Base-by-base conservation (phyloP, 64 coral and sea anemone species). In the Dendrophyllia cribrosa region DNA sequence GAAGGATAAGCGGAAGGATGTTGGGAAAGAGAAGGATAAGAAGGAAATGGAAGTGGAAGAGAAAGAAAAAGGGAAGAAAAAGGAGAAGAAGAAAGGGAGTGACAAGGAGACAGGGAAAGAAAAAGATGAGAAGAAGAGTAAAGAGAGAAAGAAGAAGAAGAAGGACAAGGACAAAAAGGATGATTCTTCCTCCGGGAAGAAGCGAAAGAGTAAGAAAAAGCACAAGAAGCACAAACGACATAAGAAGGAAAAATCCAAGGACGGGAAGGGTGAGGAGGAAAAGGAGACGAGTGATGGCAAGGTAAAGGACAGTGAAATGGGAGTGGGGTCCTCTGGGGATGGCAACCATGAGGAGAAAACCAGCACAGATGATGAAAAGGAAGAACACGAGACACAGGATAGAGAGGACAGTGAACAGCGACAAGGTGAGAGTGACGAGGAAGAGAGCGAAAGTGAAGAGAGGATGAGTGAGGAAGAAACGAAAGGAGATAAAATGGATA, bases 161-260 rank as follows among this genome's bases (percentile, higher is more conserved):
- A 84, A 84, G 20, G 80, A 67, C 17, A 80, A 80, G 16, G n/a
- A 21, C 44, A 67, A 83, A 23, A 83, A 66, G 62, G 62, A 84
- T 4, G 80, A 84, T 45, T 12, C 60, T 22, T 84, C 80, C 6
- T 91, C 89, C 43, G 78, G 63, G 26, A 82, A 91, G n/a, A 93
- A 93, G 60, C 83, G 85, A 20, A 83, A 93, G 58, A 93, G 65
- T 51, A 93, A 93, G 59, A 86, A 87, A 74, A 93, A 93, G 75
- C 91, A 93, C 63, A 93, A 93, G 51, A 93, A 93, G 63, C 91
- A 93, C 43, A 93, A 93, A 59, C 70, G 82, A 87, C 72, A 87
- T 34, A 93, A 93, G 48, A 93, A 87, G 52, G 83, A 87, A 87
- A 87, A 85, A 48, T 70, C 68, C 16, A 91, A 83, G 21, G 82